Evolutionary conservation across 2,888 invertebrate genomes (phyloP).

Genomic region (Cryptocephalus primarius): DNA sequence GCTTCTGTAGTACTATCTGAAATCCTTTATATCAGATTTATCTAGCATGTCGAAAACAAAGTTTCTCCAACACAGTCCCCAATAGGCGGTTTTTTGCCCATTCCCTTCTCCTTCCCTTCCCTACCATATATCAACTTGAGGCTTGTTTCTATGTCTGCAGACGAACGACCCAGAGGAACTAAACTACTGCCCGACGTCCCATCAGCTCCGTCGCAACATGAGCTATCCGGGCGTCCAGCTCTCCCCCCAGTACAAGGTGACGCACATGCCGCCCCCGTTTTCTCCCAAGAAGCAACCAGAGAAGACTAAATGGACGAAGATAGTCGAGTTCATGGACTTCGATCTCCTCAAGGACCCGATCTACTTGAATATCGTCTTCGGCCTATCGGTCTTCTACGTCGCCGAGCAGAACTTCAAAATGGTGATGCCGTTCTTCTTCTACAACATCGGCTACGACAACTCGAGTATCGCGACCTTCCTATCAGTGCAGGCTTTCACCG

Average conservation of each 20-base stretch:
- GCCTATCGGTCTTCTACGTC: slow-evolving; percentile 61
- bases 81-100: too few species aligned
- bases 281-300: slow-evolving; percentile 23
- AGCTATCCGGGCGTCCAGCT: slow-evolving; percentile 33
- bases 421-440: slow-evolving; percentile 29
- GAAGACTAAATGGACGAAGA: slow-evolving; percentile 28
- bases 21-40: too few species aligned
- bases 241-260: slow-evolving; percentile 1
- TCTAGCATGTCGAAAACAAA: too few species aligned
- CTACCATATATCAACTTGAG: too few species aligned
- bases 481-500: slow-evolving; percentile 64
- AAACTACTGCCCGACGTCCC: slow-evolving; percentile 2
- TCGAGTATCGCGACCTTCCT: slow-evolving; percentile 61
- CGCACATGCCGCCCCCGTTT: slow-evolving; percentile 24
- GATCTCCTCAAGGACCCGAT: slow-evolving; percentile 61
- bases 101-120: too few species aligned
- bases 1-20: too few species aligned
- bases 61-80: too few species aligned
- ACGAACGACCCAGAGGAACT: slow-evolving; percentile 8
- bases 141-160: slow-evolving; percentile 6
- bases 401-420: slow-evolving; percentile 62
- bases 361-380: slow-evolving; percentile 61
- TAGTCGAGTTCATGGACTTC: slow-evolving; percentile 58
- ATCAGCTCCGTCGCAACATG: slow-evolving; percentile 32
- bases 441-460: slow-evolving; percentile 37